Evolutionary conservation across 2,797 vertebrate genomes (phyloP).

Genomic region (Chaetodon trifasciatus): DNA sequence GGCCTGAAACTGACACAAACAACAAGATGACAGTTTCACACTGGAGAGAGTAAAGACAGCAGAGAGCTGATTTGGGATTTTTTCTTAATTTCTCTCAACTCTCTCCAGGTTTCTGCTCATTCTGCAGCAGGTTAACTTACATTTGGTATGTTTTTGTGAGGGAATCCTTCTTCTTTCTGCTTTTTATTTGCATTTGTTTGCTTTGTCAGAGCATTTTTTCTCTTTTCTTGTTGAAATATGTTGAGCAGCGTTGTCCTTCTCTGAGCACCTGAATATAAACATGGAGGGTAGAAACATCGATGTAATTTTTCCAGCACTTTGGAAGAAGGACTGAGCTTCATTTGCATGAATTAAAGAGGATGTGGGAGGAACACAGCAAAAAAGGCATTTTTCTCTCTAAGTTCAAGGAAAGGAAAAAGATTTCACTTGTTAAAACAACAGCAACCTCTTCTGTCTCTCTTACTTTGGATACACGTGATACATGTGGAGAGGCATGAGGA

Average conservation of each 20-base stretch:
- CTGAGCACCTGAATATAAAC: neutral
- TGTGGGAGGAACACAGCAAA: neutral
- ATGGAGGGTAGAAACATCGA: neutral
- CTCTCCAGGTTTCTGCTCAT: too few species aligned
- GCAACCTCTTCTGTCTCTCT: conserved; percentile 2
- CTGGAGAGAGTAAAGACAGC: neutral
- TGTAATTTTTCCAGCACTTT: neutral
- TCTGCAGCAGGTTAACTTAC: too few species aligned
- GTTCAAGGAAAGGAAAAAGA: conserved; percentile 12
- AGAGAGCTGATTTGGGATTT: too few species aligned
- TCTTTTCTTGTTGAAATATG: neutral
- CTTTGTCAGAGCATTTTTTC: neutral
- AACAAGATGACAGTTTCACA: neutral
- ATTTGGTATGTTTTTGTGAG: too few species aligned
- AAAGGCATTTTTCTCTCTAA: neutral
- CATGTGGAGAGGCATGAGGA: neutral
- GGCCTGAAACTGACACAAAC: neutral
- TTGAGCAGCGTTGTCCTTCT: neutral
- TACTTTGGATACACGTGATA: conserved; percentile 26
- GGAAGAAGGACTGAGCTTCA: neutral
- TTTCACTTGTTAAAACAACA: conserved; percentile 31
- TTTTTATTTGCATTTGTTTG: too few species aligned
- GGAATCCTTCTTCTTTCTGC: too few species aligned
- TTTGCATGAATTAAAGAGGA: neutral
- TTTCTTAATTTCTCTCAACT: too few species aligned